Conservation (phyloP, 2,888 invertebrate species). For the Chrysolina oricalcia region DNA sequence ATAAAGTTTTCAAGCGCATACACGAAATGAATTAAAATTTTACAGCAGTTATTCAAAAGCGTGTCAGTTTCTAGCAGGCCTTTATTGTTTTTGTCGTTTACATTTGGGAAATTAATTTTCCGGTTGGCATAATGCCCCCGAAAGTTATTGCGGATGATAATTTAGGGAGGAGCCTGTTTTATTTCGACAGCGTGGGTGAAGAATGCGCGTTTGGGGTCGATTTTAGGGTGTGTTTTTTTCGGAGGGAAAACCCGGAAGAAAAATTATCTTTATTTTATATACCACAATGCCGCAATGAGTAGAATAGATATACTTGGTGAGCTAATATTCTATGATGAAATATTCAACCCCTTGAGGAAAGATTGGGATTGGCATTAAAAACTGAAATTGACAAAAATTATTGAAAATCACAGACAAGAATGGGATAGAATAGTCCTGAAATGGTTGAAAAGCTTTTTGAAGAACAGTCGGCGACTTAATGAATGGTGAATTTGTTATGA, state of each 20-base stretch:
- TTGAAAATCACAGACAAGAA: no score
- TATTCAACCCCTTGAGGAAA: no score
- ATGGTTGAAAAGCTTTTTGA: no score
- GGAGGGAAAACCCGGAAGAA: background rate
- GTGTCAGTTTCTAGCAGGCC: constrained; percentile 59
- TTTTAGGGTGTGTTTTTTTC: background rate
- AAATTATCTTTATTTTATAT: background rate
- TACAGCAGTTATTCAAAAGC: constrained; percentile 65
- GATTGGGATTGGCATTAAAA: no score
- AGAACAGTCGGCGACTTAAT: no score
- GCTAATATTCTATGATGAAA: no score
- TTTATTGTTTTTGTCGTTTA: constrained; percentile 65
- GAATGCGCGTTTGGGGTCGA: constrained; percentile 5
- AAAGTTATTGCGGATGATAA: constrained; percentile 24
- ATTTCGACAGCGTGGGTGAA: constrained; percentile 22
- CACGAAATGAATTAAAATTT: constrained; percentile 70
- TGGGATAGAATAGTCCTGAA: no score
- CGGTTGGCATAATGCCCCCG: constrained; percentile 17
- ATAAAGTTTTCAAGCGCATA: constrained; percentile 68
- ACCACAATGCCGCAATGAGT: no score
- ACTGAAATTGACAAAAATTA: no score
- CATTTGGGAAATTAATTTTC: constrained; percentile 64
- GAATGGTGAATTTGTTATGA: no score
- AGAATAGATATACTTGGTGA: no score
- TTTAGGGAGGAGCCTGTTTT: constrained; percentile 14